Percentiles rank a stretch among this genome's conserved stretches.
Evolutionary conservation across 2,888 invertebrate genomes (phyloP).

Genomic region (Onchidella celtica): DNA sequence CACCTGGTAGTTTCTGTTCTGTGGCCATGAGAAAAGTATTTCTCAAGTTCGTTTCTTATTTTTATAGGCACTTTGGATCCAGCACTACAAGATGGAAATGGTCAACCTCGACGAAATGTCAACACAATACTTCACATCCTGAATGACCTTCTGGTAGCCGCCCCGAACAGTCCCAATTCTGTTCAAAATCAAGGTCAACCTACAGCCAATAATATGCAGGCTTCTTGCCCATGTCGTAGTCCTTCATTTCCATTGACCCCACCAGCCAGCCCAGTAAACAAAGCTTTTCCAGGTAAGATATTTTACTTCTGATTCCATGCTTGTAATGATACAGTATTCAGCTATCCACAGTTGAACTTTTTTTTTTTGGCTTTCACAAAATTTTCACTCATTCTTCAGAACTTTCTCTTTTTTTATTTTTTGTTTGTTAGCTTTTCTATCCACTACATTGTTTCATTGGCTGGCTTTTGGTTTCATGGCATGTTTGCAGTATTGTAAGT

Average conservation of each 20-base stretch:
- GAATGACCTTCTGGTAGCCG: conserved; percentile 93
- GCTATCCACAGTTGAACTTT: too few relatives aligned
- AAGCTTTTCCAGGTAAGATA: conserved; percentile 29
- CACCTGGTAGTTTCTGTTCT: too few relatives aligned
- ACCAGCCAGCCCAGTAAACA: conserved; percentile 2
- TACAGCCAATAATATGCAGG: background rate
- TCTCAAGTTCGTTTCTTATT: too few relatives aligned
- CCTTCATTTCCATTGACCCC: background rate
- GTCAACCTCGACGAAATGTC: conserved; percentile 94
- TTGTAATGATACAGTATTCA: too few relatives aligned
- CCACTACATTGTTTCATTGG: too few relatives aligned
- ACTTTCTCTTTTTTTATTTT: too few relatives aligned
- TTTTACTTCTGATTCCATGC: background rate
- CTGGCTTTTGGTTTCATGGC: too few relatives aligned
- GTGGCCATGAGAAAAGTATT: too few relatives aligned
- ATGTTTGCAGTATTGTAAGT: too few relatives aligned
- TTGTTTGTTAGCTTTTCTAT: too few relatives aligned
- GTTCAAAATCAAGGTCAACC: conserved; percentile 3
- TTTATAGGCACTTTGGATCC: conserved; percentile 96
- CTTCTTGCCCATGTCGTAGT: background rate
- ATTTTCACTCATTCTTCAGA: too few relatives aligned
- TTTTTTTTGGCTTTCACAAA: too few relatives aligned
- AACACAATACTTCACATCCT: conserved; percentile 97
- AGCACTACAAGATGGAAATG: conserved; percentile 93
- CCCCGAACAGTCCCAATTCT: conserved; percentile 34